These are phyloP conservation scores for Penaeus vannamei DNA, from an alignment of 1,140 invertebrate genomes.

Conservation along the genomic window DNA sequence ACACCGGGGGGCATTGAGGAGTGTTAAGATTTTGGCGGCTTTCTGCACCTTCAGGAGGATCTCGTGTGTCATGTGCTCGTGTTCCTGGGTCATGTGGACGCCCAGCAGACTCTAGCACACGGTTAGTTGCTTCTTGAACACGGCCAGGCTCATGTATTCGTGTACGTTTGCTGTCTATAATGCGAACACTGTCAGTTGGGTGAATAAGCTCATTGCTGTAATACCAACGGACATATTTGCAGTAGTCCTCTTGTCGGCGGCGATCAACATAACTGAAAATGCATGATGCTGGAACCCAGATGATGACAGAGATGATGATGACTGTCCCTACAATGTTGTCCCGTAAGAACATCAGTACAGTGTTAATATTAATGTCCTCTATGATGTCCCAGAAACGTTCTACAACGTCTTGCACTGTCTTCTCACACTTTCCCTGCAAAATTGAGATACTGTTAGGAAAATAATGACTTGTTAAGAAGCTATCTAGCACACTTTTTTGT, in stretches of 20 bases:
- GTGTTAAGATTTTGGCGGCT: constrained; percentile 39
- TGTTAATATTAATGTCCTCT: constrained; percentile 95
- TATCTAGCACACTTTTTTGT: too few relatives aligned
- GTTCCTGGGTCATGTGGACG: constrained; percentile 30
- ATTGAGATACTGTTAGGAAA: constrained; percentile 29
- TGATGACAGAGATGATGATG: constrained; percentile 85
- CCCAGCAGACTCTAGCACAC: constrained; percentile 29
- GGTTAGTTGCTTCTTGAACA: constrained; percentile 26
- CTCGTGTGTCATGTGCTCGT: constrained; percentile 36
- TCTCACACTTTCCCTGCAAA: constrained; percentile 87
- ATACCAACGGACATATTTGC: constrained; percentile 52
- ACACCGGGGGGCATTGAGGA: constrained; percentile 48
- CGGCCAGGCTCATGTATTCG: constrained; percentile 35
- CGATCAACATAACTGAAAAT: constrained; percentile 71
- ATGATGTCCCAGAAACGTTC: constrained; percentile 97
- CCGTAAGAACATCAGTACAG: constrained; percentile 86
- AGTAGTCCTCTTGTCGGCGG: constrained; percentile 37
- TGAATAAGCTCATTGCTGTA: constrained; percentile 52
- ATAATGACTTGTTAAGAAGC: too few relatives aligned
- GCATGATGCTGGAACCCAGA: constrained; percentile 85
- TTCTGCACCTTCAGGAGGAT: constrained; percentile 57
- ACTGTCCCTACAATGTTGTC: constrained; percentile 93
- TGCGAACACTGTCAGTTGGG: constrained; percentile 48
- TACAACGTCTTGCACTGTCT: constrained; percentile 94
- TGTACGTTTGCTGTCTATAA: constrained; percentile 61